Evolutionary conservation across 2,888 invertebrate genomes (phyloP).

Genomic region (Acanthopleura granulata): DNA sequence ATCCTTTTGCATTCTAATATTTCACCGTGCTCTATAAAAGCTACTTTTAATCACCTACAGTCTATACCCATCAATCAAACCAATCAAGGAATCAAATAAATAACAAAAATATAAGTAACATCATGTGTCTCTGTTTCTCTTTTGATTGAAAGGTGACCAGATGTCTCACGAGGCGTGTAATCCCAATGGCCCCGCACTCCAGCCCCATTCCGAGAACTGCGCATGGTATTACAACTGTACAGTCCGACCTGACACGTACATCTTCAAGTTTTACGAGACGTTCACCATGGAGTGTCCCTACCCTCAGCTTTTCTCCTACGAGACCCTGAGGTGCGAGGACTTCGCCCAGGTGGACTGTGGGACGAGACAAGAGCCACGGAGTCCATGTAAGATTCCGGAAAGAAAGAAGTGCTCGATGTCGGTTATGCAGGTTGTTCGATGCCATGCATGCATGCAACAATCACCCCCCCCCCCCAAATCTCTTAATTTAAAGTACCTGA

Average conservation of each 20-base stretch:
- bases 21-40: no score
- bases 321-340: constrained; percentile 43
- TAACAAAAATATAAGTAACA: no score
- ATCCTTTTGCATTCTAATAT: no score
- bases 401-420: background rate
- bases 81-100: no score
- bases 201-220: constrained; percentile 52
- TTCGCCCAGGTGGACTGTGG: constrained; percentile 52
- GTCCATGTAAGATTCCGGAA: constrained; percentile 38
- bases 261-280: constrained; percentile 34
- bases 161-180: constrained; percentile 2
- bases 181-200: constrained; percentile 22
- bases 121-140: no score
- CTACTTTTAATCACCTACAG: no score
- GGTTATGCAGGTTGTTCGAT: no score
- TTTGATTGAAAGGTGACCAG: background rate
- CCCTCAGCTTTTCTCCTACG: constrained; percentile 47
- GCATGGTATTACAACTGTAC: constrained; percentile 57
- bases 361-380: constrained; percentile 39
- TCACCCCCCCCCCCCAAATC: no score
- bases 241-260: constrained; percentile 31
- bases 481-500: no score
- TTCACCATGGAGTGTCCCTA: constrained; percentile 49
- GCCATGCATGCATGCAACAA: no score
- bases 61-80: no score